A percentile compares a stretch with the other conserved stretches of the same genome.
Conservation (phyloP, 2,113 vertebrate genomes). For the Aphyosemion australe region DNA sequence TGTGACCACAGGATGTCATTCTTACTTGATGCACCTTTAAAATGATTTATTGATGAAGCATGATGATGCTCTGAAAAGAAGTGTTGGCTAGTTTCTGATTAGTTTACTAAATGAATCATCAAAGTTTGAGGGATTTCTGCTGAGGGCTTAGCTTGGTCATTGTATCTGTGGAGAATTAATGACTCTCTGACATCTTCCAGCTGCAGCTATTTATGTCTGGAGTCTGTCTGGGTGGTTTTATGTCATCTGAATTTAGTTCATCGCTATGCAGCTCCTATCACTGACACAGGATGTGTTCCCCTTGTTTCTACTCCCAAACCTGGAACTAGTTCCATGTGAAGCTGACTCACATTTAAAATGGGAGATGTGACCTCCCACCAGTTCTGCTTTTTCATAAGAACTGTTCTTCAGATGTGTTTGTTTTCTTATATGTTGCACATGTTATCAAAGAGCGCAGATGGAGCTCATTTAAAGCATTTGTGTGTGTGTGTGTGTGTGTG, state of each 20-base stretch:
- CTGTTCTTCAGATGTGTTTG: background rate
- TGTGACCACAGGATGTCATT: too few species aligned
- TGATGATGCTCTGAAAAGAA: too few species aligned
- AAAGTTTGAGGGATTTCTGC: background rate
- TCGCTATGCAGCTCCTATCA: too few species aligned
- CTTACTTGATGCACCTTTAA: too few species aligned
- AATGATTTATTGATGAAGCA: too few species aligned
- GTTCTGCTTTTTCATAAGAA: constrained; percentile 50
- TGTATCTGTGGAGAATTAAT: background rate
- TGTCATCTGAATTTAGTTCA: constrained; percentile 5
- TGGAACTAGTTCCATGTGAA: constrained; percentile 41
- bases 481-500: background rate
- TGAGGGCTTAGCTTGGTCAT: background rate
- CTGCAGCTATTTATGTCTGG: constrained; percentile 20
- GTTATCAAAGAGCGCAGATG: background rate
- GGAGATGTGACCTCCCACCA: constrained; percentile 17
- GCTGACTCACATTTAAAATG: constrained; percentile 56
- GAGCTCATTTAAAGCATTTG: background rate
- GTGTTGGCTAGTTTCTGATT: too few species aligned
- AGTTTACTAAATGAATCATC: too few species aligned
- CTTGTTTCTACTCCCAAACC: background rate
- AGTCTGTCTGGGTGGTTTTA: constrained; percentile 27
- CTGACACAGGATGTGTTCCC: fast-evolving
- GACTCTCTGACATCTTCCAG: background rate
- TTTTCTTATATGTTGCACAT: background rate